phyloP scores from a whole-genome alignment of 2,888 invertebrate genomes.

The Julus scandinavius region DNA sequence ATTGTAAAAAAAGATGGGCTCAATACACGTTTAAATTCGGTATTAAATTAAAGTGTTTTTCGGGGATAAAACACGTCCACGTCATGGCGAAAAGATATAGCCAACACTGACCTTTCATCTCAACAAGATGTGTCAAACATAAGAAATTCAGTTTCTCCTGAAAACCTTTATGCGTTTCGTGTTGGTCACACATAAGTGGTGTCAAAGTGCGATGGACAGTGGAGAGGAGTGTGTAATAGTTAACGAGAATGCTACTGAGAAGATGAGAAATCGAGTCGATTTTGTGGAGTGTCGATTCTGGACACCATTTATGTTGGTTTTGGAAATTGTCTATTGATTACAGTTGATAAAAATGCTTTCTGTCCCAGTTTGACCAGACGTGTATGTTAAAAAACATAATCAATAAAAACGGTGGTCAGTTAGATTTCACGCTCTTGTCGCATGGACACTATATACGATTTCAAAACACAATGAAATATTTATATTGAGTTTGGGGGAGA shows the following conservation, averaged over 20 bases:
- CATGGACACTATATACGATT: not conserved
- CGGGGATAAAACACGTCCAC: not conserved
- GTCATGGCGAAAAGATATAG: not conserved
- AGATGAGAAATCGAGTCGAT: not conserved
- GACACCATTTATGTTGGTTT: slow-evolving; percentile 31
- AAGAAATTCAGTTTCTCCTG: slow-evolving; percentile 7
- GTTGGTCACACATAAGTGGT: too few species aligned
- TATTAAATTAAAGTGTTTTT: too few species aligned
- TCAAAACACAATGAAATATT: not conserved
- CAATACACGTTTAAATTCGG: too few species aligned
- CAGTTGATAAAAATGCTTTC: slow-evolving; percentile 20
- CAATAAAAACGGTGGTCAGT: slow-evolving; percentile 37
- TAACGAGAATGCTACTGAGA: too few species aligned
- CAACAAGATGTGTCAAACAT: not conserved
- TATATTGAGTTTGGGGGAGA: not conserved
- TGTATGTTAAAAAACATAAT: not conserved
- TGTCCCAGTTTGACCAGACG: not conserved
- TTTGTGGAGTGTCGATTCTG: not conserved
- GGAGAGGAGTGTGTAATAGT: too few species aligned
- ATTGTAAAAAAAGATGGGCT: too few species aligned
- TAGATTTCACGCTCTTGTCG: slow-evolving; percentile 26
- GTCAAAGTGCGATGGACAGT: too few species aligned
- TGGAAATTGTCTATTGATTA: slow-evolving; percentile 49
- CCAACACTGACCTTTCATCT: not conserved
- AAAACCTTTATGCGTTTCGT: not conserved